Conservation (phyloP, 92 coral and sea anemone genomes). For the Bergia sp. region DNA sequence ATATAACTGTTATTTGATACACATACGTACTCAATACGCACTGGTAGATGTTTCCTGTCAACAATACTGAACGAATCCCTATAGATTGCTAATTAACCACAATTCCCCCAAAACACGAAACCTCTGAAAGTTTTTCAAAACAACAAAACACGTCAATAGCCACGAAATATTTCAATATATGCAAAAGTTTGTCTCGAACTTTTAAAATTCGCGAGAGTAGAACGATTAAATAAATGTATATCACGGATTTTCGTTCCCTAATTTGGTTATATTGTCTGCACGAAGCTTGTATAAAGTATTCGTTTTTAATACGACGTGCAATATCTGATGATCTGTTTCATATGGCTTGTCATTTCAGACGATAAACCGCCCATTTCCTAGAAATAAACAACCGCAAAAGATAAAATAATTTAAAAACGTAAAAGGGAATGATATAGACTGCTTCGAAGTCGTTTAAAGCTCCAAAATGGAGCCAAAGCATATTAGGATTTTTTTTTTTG, state of each 20-base stretch:
- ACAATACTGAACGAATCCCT: constrained; percentile 4
- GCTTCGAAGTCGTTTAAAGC: background rate
- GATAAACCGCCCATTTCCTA: constrained; percentile 1
- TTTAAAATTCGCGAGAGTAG: background rate
- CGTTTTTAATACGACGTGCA: background rate
- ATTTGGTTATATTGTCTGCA: background rate
- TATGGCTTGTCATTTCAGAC: background rate
- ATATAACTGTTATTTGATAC: background rate
- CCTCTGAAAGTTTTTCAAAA: background rate
- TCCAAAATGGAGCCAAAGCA: background rate
- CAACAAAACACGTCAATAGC: background rate
- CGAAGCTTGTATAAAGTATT: background rate
- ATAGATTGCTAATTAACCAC: constrained; percentile 15
- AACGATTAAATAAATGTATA: background rate
- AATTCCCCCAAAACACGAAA: constrained; percentile 1
- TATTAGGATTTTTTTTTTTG: background rate
- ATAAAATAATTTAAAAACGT: background rate
- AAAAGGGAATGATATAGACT: background rate
- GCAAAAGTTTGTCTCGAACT: background rate
- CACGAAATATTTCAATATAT: background rate
- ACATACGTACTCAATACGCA: background rate
- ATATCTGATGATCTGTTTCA: background rate
- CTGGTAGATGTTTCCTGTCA: background rate
- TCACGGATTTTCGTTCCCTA: background rate
- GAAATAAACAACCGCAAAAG: constrained; percentile 8